Conservation (phyloP, 2,888 invertebrate species). For the Hermaeophaga mercurialis region DNA sequence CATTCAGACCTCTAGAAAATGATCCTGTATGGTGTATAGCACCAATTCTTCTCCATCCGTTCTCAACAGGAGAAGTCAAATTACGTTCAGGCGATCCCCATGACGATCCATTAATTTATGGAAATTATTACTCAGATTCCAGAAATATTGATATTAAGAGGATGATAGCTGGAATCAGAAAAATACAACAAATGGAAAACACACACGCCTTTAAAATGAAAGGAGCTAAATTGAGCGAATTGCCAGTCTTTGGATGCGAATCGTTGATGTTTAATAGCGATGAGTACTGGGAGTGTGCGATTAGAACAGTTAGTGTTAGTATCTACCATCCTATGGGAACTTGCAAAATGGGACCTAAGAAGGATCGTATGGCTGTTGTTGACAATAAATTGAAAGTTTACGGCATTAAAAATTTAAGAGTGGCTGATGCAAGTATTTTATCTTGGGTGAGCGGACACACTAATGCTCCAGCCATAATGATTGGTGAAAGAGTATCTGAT, state of each 20-base stretch:
- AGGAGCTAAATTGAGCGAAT: slow-evolving; percentile 63
- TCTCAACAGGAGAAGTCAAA: slow-evolving; percentile 59
- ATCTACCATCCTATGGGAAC: slow-evolving; percentile 63
- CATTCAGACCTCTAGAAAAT: slow-evolving; percentile 56
- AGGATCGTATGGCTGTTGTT: slow-evolving; percentile 61
- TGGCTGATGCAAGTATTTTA: slow-evolving; percentile 62
- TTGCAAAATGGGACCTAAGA: slow-evolving; percentile 60
- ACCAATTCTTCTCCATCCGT: slow-evolving; percentile 64
- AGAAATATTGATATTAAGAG: slow-evolving; percentile 57
- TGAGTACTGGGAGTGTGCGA: slow-evolving; percentile 69
- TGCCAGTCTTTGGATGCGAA: slow-evolving; percentile 62
- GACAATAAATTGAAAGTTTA: slow-evolving; percentile 60
- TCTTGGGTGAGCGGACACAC: slow-evolving; percentile 73
- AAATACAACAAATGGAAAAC: slow-evolving; percentile 57
- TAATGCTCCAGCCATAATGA: slow-evolving; percentile 78
- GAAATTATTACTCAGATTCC: slow-evolving; percentile 62
- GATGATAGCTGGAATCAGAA: slow-evolving; percentile 61
- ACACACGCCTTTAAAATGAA: slow-evolving; percentile 61
- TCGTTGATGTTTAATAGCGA: slow-evolving; percentile 62
- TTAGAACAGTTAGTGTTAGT: slow-evolving; percentile 64
- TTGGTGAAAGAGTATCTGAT: slow-evolving; percentile 78
- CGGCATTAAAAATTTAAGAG: slow-evolving; percentile 65
- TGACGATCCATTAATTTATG: slow-evolving; percentile 64
- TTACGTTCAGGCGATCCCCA: slow-evolving; percentile 61
- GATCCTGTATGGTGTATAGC: slow-evolving; percentile 58